Evolutionary conservation across 2,888 invertebrate species (phyloP).

Genomic region (Minunthozetes semirufus): DNA sequence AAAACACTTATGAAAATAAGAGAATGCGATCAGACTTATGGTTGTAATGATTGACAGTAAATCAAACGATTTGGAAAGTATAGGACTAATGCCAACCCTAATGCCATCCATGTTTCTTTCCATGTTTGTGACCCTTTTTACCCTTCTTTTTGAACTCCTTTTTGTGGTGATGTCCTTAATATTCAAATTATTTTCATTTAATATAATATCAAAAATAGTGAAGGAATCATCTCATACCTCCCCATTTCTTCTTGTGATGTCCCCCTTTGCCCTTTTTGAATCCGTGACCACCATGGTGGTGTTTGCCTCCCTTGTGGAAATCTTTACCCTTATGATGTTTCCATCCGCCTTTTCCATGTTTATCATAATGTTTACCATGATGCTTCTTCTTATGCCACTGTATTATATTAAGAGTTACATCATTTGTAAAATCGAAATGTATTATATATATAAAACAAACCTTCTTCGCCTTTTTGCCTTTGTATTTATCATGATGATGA

Average conservation of each 20-base stretch:
- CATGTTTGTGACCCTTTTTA: background rate
- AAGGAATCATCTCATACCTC: background rate
- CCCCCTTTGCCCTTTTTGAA: background rate
- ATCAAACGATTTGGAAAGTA: background rate
- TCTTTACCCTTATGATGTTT: constrained; percentile 16
- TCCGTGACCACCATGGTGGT: background rate
- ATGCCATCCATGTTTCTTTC: background rate
- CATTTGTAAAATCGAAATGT: too few relatives aligned
- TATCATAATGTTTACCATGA: constrained; percentile 17
- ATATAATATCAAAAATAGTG: background rate
- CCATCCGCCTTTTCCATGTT: constrained; percentile 25
- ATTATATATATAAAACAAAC: background rate
- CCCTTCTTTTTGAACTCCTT: background rate
- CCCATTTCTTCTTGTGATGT: constrained; percentile 13
- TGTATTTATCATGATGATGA: background rate
- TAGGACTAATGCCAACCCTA: background rate
- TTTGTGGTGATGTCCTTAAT: constrained; percentile 1
- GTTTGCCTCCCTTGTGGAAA: constrained; percentile 1
- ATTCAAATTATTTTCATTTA: background rate
- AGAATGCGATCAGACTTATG: background rate
- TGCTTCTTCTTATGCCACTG: constrained; percentile 11
- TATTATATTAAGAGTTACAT: background rate
- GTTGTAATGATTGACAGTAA: too few relatives aligned
- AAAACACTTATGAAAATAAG: constrained; percentile 1
- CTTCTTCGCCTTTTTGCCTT: background rate